Conservation (phyloP, 2,113 vertebrate genomes). For the Taurulus bubalis region DNA sequence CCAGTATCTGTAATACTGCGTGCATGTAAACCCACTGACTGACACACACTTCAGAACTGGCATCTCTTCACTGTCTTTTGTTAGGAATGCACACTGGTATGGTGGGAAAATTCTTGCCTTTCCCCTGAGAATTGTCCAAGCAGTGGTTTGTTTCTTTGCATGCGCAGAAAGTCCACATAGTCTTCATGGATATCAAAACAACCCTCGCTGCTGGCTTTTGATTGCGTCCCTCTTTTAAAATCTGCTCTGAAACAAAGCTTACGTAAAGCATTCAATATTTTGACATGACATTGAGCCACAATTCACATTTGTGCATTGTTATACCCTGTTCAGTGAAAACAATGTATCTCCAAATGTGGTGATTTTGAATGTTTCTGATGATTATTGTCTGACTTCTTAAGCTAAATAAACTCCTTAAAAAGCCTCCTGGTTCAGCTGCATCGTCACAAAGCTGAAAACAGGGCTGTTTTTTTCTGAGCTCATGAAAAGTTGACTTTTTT, state of each 20-base stretch:
- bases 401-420: neutral
- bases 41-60: constrained; percentile 34
- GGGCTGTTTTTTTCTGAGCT: neutral
- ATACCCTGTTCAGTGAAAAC: no score
- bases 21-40: neutral
- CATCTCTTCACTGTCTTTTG: constrained; percentile 28
- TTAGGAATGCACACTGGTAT: constrained; percentile 47
- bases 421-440: neutral
- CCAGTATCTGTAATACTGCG: neutral
- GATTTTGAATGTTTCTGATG: neutral
- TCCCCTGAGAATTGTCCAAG: constrained; percentile 46
- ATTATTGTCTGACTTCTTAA: neutral
- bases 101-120: constrained; percentile 72
- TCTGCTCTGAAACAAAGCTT: neutral
- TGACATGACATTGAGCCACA: neutral
- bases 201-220: neutral
- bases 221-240: neutral
- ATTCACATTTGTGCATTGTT: no score
- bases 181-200: constrained; percentile 23
- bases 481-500: neutral
- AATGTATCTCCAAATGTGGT: neutral
- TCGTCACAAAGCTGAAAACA: neutral
- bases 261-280: neutral
- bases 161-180: constrained; percentile 41
- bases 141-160: constrained; percentile 30